Evolutionary conservation across 1,140 invertebrate species (phyloP).

Genomic region (Apis mellifera): DNA sequence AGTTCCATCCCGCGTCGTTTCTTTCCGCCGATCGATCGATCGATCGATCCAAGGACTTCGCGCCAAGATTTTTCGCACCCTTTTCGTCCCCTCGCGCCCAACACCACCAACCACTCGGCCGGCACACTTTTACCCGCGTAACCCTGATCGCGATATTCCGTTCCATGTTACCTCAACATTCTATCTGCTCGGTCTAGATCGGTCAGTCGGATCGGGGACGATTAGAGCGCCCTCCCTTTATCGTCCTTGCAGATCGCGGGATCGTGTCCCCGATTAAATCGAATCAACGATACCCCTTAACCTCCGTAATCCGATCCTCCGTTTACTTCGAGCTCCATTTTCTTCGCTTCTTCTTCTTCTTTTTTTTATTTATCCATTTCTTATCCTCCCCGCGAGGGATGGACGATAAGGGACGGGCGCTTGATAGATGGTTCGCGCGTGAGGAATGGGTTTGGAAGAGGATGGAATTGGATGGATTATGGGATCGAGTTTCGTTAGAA

Average conservation of each 20-base stretch:
- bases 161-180: constrained; percentile 69
- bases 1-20: not conserved
- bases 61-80: constrained; percentile 10
- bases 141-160: constrained; percentile 70
- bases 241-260: constrained; percentile 36
- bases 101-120: constrained; percentile 41
- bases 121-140: constrained; percentile 53
- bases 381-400: no score
- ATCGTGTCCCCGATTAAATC: constrained; percentile 16
- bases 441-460: no score
- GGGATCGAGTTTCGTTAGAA: no score
- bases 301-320: not conserved
- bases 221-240: constrained; percentile 28
- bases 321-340: not conserved
- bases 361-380: no score
- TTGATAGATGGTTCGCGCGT: not conserved
- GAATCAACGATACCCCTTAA: not conserved
- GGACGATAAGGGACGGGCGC: not conserved
- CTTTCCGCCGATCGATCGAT: no score
- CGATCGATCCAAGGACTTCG: not conserved
- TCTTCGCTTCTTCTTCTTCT: not conserved
- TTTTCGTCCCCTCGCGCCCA: not conserved
- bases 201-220: constrained; percentile 8
- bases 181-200: constrained; percentile 64
- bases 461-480: no score